Evolutionary conservation across 2,888 invertebrate species (phyloP).

Genomic region (Ethmia dodecea): DNA sequence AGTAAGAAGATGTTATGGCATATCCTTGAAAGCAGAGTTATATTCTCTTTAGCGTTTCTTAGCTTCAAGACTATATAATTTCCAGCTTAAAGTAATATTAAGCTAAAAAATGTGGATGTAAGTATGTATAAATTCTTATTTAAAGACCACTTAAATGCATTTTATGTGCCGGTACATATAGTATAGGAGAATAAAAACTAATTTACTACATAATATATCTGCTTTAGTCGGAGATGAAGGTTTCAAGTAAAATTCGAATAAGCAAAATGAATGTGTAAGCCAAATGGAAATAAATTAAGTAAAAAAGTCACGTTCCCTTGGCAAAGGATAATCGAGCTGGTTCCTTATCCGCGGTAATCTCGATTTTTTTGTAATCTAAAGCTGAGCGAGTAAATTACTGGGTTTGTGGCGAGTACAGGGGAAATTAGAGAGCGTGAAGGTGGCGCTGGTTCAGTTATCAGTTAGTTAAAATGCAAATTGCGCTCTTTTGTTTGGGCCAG

Average conservation of each 20-base stretch:
- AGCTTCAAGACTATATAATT: background rate
- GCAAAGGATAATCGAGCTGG: no score
- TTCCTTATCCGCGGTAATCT: no score
- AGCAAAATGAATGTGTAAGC: no score
- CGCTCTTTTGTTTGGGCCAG: constrained; percentile 59
- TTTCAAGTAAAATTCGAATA: no score
- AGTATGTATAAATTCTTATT: constrained; percentile 2
- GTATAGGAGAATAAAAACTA: background rate
- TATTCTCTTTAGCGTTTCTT: constrained; percentile 19
- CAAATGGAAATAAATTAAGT: no score
- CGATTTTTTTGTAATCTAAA: constrained; percentile 34
- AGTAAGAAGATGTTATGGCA: constrained; percentile 22
- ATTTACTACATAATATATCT: background rate
- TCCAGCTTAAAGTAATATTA: constrained; percentile 1
- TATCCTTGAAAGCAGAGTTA: constrained; percentile 26
- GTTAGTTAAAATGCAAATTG: constrained; percentile 73
- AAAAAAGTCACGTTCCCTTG: no score
- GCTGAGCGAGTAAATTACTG: constrained; percentile 50
- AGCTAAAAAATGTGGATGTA: constrained; percentile 1
- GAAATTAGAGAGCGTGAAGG: constrained; percentile 49
- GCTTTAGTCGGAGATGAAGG: no score
- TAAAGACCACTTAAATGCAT: background rate
- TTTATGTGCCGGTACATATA: no score
- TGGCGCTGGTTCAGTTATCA: constrained; percentile 57
- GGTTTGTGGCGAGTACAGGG: constrained; percentile 39